Conservation (phyloP, 2,888 invertebrate species). For the Neria commutata region DNA sequence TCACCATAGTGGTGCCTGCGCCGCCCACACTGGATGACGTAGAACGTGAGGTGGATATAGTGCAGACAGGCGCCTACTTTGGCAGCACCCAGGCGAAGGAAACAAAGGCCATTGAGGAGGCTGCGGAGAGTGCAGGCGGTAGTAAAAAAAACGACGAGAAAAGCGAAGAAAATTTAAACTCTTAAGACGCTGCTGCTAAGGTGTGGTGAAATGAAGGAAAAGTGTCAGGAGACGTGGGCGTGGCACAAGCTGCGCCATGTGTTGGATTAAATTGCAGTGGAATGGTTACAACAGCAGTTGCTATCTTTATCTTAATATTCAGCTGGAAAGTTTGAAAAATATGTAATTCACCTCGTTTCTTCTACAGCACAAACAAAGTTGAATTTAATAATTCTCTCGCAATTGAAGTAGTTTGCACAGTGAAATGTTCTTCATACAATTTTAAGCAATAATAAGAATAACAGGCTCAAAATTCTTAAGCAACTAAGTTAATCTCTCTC, state of each 20-base stretch:
- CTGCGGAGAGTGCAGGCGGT: background rate
- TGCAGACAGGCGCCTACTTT: constrained; percentile 51
- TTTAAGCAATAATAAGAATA: too few species aligned
- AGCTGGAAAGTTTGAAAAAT: too few species aligned
- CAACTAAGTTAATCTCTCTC: too few species aligned
- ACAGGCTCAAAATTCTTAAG: too few species aligned
- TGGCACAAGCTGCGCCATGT: background rate
- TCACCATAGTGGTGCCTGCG: constrained; percentile 56
- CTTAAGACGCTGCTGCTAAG: background rate
- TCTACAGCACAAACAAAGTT: too few species aligned
- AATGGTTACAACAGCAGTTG: too few species aligned
- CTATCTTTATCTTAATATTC: too few species aligned
- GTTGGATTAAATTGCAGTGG: background rate
- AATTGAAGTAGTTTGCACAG: too few species aligned
- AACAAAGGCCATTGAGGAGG: background rate
- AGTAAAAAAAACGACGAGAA: background rate
- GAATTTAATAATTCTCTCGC: too few species aligned
- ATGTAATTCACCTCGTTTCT: too few species aligned
- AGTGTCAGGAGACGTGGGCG: background rate
- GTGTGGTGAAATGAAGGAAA: background rate
- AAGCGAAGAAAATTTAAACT: background rate
- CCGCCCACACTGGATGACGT: constrained; percentile 54
- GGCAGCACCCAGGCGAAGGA: constrained; percentile 39
- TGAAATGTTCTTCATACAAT: too few species aligned
- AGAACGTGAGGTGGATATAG: constrained; percentile 52